Evolutionary conservation across 2,113 vertebrate species (phyloP).

Genomic region (Tauraco erythrolophus): DNA sequence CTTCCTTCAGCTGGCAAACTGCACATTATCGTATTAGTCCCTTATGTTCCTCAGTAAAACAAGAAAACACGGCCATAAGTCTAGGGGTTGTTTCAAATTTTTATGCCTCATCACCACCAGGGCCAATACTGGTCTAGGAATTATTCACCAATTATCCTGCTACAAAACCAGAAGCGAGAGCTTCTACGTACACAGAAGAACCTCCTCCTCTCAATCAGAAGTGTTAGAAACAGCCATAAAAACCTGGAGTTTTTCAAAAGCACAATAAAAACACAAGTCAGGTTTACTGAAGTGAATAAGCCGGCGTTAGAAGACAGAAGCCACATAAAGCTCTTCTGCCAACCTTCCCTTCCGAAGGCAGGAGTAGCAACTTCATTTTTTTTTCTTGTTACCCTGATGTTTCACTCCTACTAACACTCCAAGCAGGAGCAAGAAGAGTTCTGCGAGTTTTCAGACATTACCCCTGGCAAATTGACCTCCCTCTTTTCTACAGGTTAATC

Average conservation of each 20-base stretch:
- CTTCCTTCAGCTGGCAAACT: background rate
- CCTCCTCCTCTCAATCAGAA: background rate
- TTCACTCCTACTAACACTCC: background rate
- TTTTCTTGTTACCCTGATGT: background rate
- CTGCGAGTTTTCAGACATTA: background rate
- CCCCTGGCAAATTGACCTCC: background rate
- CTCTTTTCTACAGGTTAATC: background rate
- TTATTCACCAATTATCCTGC: background rate
- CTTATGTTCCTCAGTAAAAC: background rate
- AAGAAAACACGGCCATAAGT: background rate
- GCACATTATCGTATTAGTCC: background rate
- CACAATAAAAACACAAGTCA: background rate
- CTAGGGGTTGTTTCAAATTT: background rate
- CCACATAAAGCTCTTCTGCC: background rate
- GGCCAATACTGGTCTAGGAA: background rate
- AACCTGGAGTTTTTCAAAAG: background rate
- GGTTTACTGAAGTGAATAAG: background rate
- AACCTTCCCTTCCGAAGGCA: background rate
- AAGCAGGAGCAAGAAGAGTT: background rate
- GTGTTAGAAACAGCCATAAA: background rate
- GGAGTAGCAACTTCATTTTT: background rate
- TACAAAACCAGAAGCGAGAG: background rate
- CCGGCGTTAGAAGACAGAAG: background rate
- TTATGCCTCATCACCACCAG: background rate
- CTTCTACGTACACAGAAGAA: background rate